These are phyloP conservation scores for Drepanosiphum platanoidis DNA, from an alignment of 2,888 invertebrate genomes.

Conservation along the genomic window DNA sequence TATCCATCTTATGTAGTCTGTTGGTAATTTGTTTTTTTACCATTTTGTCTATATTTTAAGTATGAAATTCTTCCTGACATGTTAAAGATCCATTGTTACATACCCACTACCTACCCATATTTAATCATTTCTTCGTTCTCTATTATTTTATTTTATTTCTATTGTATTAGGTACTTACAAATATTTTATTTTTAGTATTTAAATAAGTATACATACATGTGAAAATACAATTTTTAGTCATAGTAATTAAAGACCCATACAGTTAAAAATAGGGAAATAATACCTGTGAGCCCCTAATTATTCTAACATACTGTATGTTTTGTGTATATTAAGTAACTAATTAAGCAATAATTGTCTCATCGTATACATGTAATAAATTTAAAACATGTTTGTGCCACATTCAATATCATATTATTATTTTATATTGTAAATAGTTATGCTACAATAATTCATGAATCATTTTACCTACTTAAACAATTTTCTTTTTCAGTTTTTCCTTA, in stretches of 20 bases:
- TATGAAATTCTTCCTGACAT: neutral
- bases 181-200: constrained; percentile 38
- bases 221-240: constrained; percentile 37
- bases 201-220: constrained; percentile 16
- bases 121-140: constrained; percentile 13
- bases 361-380: constrained; percentile 20
- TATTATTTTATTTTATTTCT: constrained; percentile 25
- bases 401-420: constrained; percentile 35
- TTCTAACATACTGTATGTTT: constrained; percentile 8
- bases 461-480: constrained; percentile 17
- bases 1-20: constrained; percentile 22
- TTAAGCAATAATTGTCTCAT: constrained; percentile 7
- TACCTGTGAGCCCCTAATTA: constrained; percentile 10
- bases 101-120: neutral
- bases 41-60: constrained; percentile 14
- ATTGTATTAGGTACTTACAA: constrained; percentile 36
- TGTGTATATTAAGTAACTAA: constrained; percentile 42
- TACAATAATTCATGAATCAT: constrained; percentile 31
- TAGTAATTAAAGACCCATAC: constrained; percentile 38
- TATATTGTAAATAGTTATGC: constrained; percentile 50
- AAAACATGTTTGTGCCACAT: constrained; percentile 56
- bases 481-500: neutral
- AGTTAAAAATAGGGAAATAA: constrained; percentile 13
- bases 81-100: neutral
- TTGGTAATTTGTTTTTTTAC: constrained; percentile 19